Evolutionary conservation across 2,113 vertebrate genomes (phyloP).

Genomic region (Antigone vipio): DNA sequence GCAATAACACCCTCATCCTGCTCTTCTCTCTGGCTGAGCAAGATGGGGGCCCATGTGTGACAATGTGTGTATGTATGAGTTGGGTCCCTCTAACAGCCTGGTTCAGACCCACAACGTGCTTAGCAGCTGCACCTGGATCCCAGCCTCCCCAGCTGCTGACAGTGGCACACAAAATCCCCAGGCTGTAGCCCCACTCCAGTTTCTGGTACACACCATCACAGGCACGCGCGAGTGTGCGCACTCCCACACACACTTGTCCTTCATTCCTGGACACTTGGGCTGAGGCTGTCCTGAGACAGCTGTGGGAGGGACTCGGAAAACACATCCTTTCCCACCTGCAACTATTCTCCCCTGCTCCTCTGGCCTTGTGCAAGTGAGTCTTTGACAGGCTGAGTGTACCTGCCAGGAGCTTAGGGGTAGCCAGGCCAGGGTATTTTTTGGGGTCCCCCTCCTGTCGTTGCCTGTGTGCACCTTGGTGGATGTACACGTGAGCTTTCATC

Average conservation of each 20-base stretch:
- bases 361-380: background rate
- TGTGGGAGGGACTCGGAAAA: background rate
- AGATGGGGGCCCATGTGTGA: rapidly evolving
- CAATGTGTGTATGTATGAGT: rapidly evolving
- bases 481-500: background rate
- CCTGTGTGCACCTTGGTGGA: background rate
- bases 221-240: background rate
- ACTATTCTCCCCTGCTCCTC: background rate
- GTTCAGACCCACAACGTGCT: background rate
- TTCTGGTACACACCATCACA: background rate
- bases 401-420: background rate
- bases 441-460: background rate
- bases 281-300: rapidly evolving
- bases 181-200: background rate
- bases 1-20: background rate
- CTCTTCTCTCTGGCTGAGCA: background rate
- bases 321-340: background rate
- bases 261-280: background rate
- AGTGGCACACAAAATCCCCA: background rate
- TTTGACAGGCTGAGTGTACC: background rate
- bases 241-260: rapidly evolving
- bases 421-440: background rate
- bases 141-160: background rate
- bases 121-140: background rate
- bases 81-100: background rate